Base-by-base conservation (phyloP, 2,797 vertebrate species). In the Paguma larvata region DNA sequence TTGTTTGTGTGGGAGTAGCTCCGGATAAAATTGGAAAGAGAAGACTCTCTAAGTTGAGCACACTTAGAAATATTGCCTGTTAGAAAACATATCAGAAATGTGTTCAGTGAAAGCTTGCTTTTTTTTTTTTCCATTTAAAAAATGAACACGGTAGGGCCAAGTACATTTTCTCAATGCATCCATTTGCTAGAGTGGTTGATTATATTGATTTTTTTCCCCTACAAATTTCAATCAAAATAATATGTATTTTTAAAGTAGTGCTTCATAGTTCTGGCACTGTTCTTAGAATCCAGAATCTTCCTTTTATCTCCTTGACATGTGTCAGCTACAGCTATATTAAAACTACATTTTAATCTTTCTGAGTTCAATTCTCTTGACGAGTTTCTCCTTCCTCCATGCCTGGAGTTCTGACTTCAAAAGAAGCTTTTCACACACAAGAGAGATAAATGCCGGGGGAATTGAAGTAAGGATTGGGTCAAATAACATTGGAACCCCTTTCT, bases 201-300 rank as follows among this genome's bases (percentile, higher is more conserved):
- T 90, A 80, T 97, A 97, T 96, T 97, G 97, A 97, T 96, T 96
- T 97, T 93, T 75, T 75, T 62, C 10, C 83, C 25, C 51, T 75
- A 62, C 68, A 95, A 93, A 96, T 97, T 97, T 97, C 93, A 93
- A 86, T 95, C 91, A 92, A 97, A 97, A 96, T 97, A 96, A 83
- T 95, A 88, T 41, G 84, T 84, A 85, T 89, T 93, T 94, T 95
- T 68, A 96, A 94, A 93, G 85, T 15, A 44, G 19, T 59, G 51
- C 38, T 88, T 86, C 34, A 19, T 44, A 62, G 89, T 83, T 41
- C 34, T 86, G 88, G 38, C 83, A 32, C n/a, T 56, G 80, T 83
- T 93, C 87, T 93, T n/a, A 38, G 70, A 92, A 79, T 85, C 87
- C 91, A 41, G 59, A 88, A 53, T 89, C 93, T 94, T 51, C 87